A percentile compares a stretch with the other conserved stretches of the same genome.
Evolutionary conservation across 2,113 vertebrate genomes (phyloP).

Genomic region (Athene noctua): DNA sequence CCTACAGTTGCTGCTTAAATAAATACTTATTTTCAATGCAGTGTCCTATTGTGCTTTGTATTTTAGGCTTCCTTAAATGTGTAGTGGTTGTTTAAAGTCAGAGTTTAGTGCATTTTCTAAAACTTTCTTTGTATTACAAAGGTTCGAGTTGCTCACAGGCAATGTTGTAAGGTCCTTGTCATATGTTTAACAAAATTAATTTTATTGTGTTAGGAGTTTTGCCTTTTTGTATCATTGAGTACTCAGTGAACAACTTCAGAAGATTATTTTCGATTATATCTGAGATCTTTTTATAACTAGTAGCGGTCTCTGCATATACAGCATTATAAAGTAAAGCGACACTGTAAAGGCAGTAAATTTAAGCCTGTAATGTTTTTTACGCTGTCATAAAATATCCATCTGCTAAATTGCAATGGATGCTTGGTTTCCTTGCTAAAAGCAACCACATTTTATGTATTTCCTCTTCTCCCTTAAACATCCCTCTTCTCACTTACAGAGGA

Average conservation of each 20-base stretch:
- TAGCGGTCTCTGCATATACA: not conserved
- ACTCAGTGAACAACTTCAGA: not conserved
- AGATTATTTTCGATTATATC: not conserved
- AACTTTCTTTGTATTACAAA: not conserved
- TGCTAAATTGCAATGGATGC: not conserved
- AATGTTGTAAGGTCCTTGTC: not conserved
- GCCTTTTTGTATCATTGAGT: not conserved
- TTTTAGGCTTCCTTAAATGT: not conserved
- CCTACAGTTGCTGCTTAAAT: not conserved
- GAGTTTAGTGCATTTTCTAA: not conserved
- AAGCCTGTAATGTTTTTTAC: not conserved
- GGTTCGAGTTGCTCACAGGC: not conserved
- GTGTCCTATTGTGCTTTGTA: not conserved
- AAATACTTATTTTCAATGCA: not conserved
- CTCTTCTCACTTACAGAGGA: not conserved
- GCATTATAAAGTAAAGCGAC: rapidly evolving
- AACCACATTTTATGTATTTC: not conserved
- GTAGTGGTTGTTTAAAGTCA: not conserved
- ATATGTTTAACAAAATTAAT: not conserved
- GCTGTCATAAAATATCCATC: not conserved
- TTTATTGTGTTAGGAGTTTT: not conserved
- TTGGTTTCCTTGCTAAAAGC: not conserved
- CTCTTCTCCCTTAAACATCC: not conserved
- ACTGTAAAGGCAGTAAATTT: not conserved
- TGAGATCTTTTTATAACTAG: not conserved